Evolutionary conservation across 2,888 invertebrate genomes (phyloP), one percentile per base, ranked within the genome.

Genomic region (Agonopterix arenella): DNA sequence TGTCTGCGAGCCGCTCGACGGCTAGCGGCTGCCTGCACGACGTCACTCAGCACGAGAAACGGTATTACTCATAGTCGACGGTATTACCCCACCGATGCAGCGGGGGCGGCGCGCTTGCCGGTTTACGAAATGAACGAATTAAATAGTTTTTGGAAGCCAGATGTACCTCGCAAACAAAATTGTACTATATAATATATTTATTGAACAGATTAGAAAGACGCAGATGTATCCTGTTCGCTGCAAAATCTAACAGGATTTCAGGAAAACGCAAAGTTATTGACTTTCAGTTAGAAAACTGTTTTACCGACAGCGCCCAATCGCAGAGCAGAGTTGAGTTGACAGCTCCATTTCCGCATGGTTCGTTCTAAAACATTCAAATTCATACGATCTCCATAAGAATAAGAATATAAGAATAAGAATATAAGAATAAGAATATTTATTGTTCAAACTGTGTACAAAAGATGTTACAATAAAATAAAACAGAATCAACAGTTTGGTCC

Each of bases 41-140:
- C 83, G 83, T 84, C 81, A 85, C 84, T 79, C 81, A 75, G 66
- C 79, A 80, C 75, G 75, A 79, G 64, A 73, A 80, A 81, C 78
- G 79, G 82, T 81, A 84, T 84, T 88, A 84, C 82, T 84, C 86
- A 86, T 85, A 73, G 78, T 68, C 73, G 66, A 66, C n/a, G n/a
- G n/a, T n/a, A n/a, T n/a, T n/a, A n/a, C 70, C 70, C 70, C 70
- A 66, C 61, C 57, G 59, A 11, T 62, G 62, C 66, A 66, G 66
- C 66, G 70, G 64, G 67, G 71, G 70, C 70, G 68, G 65, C 60
- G 61, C 59, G 63, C 71, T 67, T 42, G 44, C 36, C 45, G 51
- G 45, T 43, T 40, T 40, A n/a, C 40, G 40, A 40, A 9, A 40
- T 28, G 28, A 28, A 28, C 28, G 28, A 28, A 5, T 28, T 28